phyloP scores from a whole-genome alignment of 2,888 invertebrate genomes.

The Clusia tigrina region DNA sequence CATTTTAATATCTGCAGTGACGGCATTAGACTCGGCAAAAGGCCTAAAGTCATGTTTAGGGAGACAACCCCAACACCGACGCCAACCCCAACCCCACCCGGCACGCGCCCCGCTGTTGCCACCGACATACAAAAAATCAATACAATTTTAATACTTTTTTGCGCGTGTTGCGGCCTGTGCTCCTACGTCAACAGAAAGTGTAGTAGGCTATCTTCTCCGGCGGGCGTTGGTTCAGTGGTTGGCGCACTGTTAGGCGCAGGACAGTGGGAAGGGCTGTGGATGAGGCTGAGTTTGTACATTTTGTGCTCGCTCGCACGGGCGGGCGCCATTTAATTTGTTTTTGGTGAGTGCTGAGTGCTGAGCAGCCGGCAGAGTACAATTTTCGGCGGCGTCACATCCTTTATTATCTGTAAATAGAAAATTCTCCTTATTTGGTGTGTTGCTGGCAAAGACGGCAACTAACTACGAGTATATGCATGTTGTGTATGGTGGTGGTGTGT shows the following conservation, averaged over 20 bases:
- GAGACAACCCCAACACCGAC: background rate
- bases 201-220: constrained; percentile 38
- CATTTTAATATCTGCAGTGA: background rate
- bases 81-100: too few species aligned
- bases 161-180: background rate
- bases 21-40: background rate
- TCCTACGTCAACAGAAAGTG: constrained; percentile 49
- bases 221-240: too few species aligned
- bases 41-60: background rate
- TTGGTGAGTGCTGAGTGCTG: too few species aligned
- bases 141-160: background rate
- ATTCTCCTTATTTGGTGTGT: constrained; percentile 2
- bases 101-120: background rate
- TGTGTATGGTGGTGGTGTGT: too few species aligned
- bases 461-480: too few species aligned
- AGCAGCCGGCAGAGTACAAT: too few species aligned
- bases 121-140: constrained; percentile 13
- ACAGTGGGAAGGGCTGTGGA: too few species aligned
- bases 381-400: constrained; percentile 3
- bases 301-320: too few species aligned
- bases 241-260: too few species aligned
- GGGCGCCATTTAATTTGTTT: background rate
- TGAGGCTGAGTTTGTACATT: too few species aligned
- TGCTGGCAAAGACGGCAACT: background rate
- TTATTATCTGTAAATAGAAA: background rate